Base-by-base conservation (phyloP, 2,797 vertebrate genomes). In the Gymnoscopelus microlampas region DNA sequence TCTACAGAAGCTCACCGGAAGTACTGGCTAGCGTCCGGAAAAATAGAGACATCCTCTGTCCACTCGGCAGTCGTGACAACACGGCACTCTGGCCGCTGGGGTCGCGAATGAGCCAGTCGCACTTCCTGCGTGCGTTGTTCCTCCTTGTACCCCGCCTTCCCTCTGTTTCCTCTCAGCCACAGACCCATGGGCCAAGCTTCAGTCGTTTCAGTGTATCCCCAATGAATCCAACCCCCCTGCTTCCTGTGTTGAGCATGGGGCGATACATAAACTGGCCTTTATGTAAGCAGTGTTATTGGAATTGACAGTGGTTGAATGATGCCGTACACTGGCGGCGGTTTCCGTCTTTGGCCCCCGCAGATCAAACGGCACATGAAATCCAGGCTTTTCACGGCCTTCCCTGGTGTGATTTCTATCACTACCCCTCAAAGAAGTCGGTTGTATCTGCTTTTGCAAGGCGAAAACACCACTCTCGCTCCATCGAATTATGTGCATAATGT, bases 341-440 rank as follows among this genome's bases (percentile, higher is more conserved):
- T 82, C 79, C 69, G 63, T 55, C 71, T 71, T 44, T 39, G 70
- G 72, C 54, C 74, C 32, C 74, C 32, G 58, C 53, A 74, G 77
- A 90, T 88, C 74, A 89, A 83, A 90, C 55, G 60, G 54, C 68
- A 79, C 80, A 83, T 86, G 73, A 84, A 83, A 73, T 76, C 66
- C 14, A 26, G 71, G 70, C 78, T 73, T 79, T 68, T 87, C 73
- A 5, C 8, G 13, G 70, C 53, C 66, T 74, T 60, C 69, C 66
- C 53, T 50, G 29, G 53, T 63, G 39, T 70, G 82, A 89, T 87
- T 85, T 71, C 84, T 86, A 88, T 89, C 79, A 50, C 51, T 53
- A 76, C 71, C 72, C 39, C 55, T 86, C 82, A 87, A 70, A 78
- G 79, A 80, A 68, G 60, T 48, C 63, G 39, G 70, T 74, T 88